Percentiles rank a stretch among this genome's conserved stretches.
Conservation (phyloP, 2,113 vertebrate genomes). For the Toxotes chatareus region DNA sequence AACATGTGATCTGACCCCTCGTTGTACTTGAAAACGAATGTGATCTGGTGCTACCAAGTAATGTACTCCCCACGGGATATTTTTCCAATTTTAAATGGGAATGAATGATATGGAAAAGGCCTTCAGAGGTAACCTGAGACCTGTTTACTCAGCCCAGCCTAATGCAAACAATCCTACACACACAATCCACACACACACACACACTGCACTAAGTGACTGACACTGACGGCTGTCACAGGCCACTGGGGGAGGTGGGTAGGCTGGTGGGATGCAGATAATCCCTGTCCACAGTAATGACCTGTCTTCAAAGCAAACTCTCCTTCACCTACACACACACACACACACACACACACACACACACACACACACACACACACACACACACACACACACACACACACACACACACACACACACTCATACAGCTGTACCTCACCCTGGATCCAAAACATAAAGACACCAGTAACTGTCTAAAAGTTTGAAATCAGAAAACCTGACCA, state of each 20-base stretch:
- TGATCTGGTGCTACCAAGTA: conserved; percentile 57
- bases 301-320: conserved; percentile 45
- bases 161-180: conserved; percentile 66
- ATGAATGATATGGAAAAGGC: conserved; percentile 60
- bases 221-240: conserved; percentile 72
- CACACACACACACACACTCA: not conserved
- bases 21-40: conserved; percentile 36
- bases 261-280: conserved; percentile 59
- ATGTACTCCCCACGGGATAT: conserved; percentile 46
- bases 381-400: conserved; percentile 8
- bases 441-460: not conserved
- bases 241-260: conserved; percentile 21
- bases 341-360: not conserved
- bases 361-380: conserved; percentile 9
- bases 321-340: not conserved
- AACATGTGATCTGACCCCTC: conserved; percentile 31
- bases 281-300: conserved; percentile 67
- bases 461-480: not conserved
- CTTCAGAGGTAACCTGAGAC: conserved; percentile 64
- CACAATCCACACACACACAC: conserved; percentile 33
- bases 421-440: not conserved
- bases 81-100: conserved; percentile 70
- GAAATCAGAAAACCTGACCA: not conserved
- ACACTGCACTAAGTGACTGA: conserved; percentile 64
- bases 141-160: conserved; percentile 69